A percentile compares a stretch with the other conserved stretches of the same genome.
Evolutionary conservation across 2,113 vertebrate species (phyloP).

Genomic region (Acinonyx jubatus): DNA sequence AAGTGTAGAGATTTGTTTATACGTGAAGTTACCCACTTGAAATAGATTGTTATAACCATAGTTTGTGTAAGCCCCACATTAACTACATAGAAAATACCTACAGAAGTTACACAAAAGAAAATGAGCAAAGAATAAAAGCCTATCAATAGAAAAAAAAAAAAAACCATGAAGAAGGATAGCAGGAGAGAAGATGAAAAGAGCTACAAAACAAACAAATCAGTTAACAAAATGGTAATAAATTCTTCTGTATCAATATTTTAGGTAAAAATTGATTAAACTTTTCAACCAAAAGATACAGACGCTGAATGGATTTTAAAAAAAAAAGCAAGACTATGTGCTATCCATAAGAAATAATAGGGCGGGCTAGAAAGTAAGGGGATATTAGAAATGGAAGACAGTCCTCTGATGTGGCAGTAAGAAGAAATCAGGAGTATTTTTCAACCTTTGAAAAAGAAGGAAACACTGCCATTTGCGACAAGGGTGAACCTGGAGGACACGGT

Average conservation of each 20-base stretch:
- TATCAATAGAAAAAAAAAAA: too few relatives aligned
- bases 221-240: background rate
- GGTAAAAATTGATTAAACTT: background rate
- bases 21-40: background rate
- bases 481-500: background rate
- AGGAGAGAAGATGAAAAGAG: background rate
- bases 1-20: background rate
- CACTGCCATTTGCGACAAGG: background rate
- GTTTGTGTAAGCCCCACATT: background rate
- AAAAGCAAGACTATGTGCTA: background rate
- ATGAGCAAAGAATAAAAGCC: background rate
- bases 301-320: background rate
- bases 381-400: too few relatives aligned
- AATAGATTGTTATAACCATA: background rate
- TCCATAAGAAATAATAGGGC: background rate
- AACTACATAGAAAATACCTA: background rate
- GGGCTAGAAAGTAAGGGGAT: background rate
- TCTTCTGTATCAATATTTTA: background rate
- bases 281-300: background rate
- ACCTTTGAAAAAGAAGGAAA: background rate
- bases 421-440: background rate
- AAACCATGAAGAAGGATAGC: background rate
- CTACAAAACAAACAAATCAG: background rate
- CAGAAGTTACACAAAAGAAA: background rate
- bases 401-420: background rate